Evolutionary conservation across 2,113 vertebrate species (phyloP), one percentile per base, ranked within the genome.

Genomic region (Notothenia coriiceps): DNA sequence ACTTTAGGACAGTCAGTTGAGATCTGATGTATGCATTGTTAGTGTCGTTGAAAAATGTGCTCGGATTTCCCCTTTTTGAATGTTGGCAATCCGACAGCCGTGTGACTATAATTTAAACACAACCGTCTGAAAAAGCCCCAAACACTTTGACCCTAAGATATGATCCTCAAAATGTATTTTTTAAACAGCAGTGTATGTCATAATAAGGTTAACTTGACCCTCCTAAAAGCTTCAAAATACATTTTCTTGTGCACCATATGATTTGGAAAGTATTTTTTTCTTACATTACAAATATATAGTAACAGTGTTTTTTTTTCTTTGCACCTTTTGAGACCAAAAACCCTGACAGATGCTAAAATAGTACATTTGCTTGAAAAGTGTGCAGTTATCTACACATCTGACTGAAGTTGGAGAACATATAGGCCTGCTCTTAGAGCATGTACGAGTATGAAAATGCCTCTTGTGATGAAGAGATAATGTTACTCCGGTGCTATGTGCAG

Each of bases 391-490:
- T 83, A 61, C 59, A 74, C 82, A 89, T 90, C 85, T 84, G 5
- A 46, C 11, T 81, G 29, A 88, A 84, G 72, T 51, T 46, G 50
- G 40, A 84, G 80, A 85, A 72, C 55, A 55, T 44, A 79, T 15
- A 49, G 59, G 66, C 43, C 55, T 14, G 56, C 60, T 67, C 79
- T 75, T 69, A 84, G 40, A 87, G 82, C 60, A 59, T 15, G 72
- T 75, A 72, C 65, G 25, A 75, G 76, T 82, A 85, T 61, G 86
- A 85, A 94, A 85, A 91, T 84, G 89, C 73, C 78, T 87, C 59
- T 11, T 17, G 22, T 94, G 94, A 95, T 95, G 79, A 88, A 86
- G 61, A 79, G 91, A 94, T 94, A 88, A 88, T 89, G 85, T 64
- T 72, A 82, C 83, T 91, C 84, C 75, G 56, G 80, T 70, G 84